Conservation (phyloP, 2,113 vertebrate genomes). For the Bombycilla garrulus region DNA sequence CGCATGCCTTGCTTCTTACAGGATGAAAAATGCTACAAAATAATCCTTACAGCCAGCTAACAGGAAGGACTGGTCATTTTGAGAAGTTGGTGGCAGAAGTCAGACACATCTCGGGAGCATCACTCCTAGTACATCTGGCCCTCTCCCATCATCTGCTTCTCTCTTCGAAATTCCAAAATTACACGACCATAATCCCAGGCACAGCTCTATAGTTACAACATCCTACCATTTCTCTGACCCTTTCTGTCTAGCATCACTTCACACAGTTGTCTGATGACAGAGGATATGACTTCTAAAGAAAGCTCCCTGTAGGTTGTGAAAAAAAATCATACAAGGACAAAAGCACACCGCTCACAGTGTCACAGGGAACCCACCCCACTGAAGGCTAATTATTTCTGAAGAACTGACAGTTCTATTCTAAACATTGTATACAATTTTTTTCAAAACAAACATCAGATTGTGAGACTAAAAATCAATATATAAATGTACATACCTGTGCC, state of each 20-base stretch:
- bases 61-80: neutral
- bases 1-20: neutral
- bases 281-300: neutral
- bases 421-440: neutral
- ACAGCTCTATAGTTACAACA: neutral
- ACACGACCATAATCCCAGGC: neutral
- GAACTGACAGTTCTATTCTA: neutral
- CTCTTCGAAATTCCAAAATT: neutral
- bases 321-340: neutral
- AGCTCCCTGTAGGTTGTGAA: neutral
- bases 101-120: neutral
- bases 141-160: neutral
- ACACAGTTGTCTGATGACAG: neutral
- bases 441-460: neutral
- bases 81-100: neutral
- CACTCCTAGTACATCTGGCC: neutral
- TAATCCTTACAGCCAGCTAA: neutral
- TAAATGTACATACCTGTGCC: conserved; percentile 83
- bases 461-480: neutral
- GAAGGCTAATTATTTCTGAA: neutral
- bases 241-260: neutral
- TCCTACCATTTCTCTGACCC: neutral
- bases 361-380: neutral
- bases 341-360: neutral
- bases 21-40: neutral